These are phyloP conservation scores for Zophobas atratus DNA, from an alignment of 1,140 invertebrate genomes.

Conservation along the genomic window DNA sequence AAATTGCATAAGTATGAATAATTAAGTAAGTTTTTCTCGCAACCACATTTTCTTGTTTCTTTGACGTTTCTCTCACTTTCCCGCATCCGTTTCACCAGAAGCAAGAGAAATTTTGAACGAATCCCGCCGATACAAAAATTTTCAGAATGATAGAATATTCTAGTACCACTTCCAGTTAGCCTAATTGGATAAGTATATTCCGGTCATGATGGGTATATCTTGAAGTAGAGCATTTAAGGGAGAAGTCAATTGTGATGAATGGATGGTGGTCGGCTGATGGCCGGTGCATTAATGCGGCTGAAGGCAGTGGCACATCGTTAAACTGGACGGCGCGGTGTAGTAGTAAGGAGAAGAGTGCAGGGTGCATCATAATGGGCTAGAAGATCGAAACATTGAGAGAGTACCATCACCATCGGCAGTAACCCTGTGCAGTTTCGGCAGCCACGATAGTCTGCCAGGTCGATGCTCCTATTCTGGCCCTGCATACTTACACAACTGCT, in stretches of 20 bases:
- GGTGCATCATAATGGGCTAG: conserved; percentile 28
- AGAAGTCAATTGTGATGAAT: conserved; percentile 1
- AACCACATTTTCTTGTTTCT: no score
- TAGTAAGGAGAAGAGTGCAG: conserved; percentile 30
- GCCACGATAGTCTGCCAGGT: conserved; percentile 44
- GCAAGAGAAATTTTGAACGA: no score
- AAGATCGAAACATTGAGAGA: conserved; percentile 23
- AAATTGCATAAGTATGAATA: no score
- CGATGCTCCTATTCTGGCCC: conserved; percentile 54
- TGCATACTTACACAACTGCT: conserved; percentile 55
- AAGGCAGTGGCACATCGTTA: not conserved
- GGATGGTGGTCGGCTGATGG: not conserved
- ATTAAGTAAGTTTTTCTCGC: no score
- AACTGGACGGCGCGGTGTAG: not conserved
- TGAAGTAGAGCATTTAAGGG: not conserved
- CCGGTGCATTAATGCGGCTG: conserved; percentile 4
- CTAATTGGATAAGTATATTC: no score
- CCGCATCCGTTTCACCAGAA: no score
- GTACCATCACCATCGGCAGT: conserved; percentile 31
- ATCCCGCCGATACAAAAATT: no score
- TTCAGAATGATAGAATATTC: no score
- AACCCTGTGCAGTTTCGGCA: conserved; percentile 45
- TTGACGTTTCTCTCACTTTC: no score
- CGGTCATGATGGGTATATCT: not conserved
- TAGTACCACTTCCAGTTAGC: no score